Conservation (phyloP, 2,888 invertebrate species). For the Philaethria dido region DNA sequence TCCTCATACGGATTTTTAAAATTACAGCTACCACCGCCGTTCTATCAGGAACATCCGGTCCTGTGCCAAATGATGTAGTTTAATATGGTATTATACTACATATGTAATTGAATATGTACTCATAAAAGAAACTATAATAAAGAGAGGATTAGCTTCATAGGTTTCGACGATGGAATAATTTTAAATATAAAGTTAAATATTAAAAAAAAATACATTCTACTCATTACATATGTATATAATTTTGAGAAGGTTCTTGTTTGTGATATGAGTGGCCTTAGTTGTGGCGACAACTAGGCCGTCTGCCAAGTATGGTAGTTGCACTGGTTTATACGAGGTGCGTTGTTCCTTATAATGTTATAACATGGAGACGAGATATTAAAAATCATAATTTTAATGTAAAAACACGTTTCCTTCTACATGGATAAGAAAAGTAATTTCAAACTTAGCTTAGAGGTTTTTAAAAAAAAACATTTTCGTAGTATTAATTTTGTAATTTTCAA, state of each 20-base stretch:
- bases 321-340: conserved; percentile 23
- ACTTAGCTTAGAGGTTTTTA: too few relatives aligned
- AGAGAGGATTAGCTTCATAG: too few relatives aligned
- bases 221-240: neutral
- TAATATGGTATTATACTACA: too few relatives aligned
- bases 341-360: conserved; percentile 13
- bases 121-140: too few relatives aligned
- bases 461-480: too few relatives aligned
- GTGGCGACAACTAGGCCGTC: conserved; percentile 40
- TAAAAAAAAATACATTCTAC: neutral
- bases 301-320: conserved; percentile 37
- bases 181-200: neutral
- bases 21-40: too few relatives aligned
- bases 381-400: neutral
- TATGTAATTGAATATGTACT: too few relatives aligned
- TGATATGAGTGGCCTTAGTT: conserved; percentile 18
- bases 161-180: neutral
- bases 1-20: too few relatives aligned
- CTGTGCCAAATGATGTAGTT: too few relatives aligned
- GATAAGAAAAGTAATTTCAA: neutral
- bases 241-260: conserved; percentile 21
- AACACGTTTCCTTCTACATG: neutral
- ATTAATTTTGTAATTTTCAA: too few relatives aligned
- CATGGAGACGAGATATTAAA: neutral
- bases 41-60: too few relatives aligned